Conservation (phyloP, 2,888 invertebrate species). For the Scaptomyza reducta region DNA sequence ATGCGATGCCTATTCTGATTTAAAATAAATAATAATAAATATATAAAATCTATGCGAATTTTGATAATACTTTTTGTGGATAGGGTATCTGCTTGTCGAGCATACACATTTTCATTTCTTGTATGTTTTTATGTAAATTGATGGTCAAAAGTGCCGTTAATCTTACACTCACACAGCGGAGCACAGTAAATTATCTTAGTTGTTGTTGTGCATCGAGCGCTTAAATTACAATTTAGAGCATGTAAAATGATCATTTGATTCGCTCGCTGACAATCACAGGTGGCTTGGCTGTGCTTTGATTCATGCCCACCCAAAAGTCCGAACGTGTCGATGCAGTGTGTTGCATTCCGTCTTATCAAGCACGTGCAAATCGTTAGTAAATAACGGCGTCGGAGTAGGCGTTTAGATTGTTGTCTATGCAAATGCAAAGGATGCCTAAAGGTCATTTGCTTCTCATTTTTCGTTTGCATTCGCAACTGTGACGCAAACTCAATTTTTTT, state of each 20-base stretch:
- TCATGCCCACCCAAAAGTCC: conserved; percentile 16
- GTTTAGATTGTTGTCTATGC: conserved; percentile 20
- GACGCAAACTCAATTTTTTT: conserved; percentile 43
- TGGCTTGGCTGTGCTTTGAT: conserved; percentile 16
- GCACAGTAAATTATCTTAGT: conserved; percentile 11
- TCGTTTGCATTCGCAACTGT: conserved; percentile 10
- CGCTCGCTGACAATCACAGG: conserved; percentile 31
- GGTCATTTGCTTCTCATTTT: conserved; percentile 43
- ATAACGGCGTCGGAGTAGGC: background rate
- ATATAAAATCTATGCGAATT: too few species aligned
- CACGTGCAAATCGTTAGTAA: conserved; percentile 45
- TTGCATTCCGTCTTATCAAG: conserved; percentile 39
- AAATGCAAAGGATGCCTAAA: conserved; percentile 46
- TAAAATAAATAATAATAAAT: background rate
- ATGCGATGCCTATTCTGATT: background rate
- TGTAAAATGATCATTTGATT: conserved; percentile 35
- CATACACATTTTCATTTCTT: background rate
- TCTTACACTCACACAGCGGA: conserved; percentile 38
- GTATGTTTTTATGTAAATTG: conserved; percentile 45
- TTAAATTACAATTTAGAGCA: conserved; percentile 54
- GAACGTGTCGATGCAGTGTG: conserved; percentile 37
- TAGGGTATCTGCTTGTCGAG: background rate
- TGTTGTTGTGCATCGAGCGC: conserved; percentile 11
- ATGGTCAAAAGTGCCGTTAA: conserved; percentile 47
- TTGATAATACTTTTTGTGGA: too few species aligned